These are phyloP conservation scores for Lithobates sylvaticus DNA, from an alignment of 2,797 vertebrate genomes.

Conservation along the genomic window DNA sequence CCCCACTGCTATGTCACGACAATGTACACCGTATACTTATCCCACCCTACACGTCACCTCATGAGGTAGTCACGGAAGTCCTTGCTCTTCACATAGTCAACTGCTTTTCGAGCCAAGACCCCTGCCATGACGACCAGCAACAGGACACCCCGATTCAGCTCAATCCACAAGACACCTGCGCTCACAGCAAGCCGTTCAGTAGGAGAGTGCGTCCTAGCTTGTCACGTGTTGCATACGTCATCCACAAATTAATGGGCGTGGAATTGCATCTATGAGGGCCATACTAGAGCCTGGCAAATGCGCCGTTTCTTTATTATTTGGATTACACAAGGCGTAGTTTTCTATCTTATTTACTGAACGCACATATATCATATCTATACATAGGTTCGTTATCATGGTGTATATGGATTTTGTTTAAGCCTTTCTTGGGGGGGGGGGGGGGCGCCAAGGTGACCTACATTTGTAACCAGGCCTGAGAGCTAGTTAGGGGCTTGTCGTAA, in stretches of 20 bases:
- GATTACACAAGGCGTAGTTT: no score
- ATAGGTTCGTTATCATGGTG: no score
- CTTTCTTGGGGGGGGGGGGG: no score
- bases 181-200: neutral
- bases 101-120: conserved; percentile 84
- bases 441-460: no score
- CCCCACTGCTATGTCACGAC: neutral
- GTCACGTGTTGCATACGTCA: neutral
- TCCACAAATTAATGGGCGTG: neutral
- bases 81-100: conserved; percentile 90
- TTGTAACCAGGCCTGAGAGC: no score
- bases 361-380: no score
- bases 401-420: no score
- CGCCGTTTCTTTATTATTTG: no score
- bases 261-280: neutral
- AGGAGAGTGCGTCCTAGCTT: neutral
- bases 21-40: neutral
- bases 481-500: no score
- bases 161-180: neutral
- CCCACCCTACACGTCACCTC: conserved; percentile 77
- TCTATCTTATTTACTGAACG: no score
- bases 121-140: conserved; percentile 81
- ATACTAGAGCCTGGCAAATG: neutral
- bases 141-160: neutral
- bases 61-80: conserved; percentile 94